Base-by-base conservation (phyloP, 1,140 invertebrate genomes). In the Pseudoatta argentina region DNA sequence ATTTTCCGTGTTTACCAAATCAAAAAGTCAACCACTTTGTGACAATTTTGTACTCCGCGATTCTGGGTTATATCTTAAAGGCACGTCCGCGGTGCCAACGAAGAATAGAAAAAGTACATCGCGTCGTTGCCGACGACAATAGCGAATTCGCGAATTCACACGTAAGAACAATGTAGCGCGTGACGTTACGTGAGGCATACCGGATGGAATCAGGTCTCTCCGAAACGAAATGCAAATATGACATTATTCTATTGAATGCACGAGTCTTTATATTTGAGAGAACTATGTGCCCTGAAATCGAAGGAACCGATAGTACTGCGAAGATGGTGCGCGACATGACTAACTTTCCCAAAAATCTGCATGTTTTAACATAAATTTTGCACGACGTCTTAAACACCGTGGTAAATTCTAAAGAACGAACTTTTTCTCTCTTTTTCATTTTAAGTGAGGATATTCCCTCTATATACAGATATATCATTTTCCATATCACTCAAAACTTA, bases 151-250 rank as follows among this genome's bases (percentile, higher is more conserved):
- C 81, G 75, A 83, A 72, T 89, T 90, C 86, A 82, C 86, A 86
- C 69, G 76, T 88, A 86, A 72, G 86, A 76, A 86, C 86, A 44
- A 59, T 53, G 30, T 27, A 44, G 51, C 75, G 63, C 57, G 66
- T 66, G 69, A 90, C 87, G 63, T 89, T 90, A 82, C 53, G 64
- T 55, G 44, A 79, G 73, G 66, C 79, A 79, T 67, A 85, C 61
- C 57, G 71, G 71, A 61, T 64, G 34, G 73, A 90, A 90, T 90
- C 88, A 90, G 44, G 59, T 63, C 63, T 81, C 75, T 21, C n/a
- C n/a, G 30, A 81, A 66, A 82, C 88, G 88, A 90, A 90, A 90
- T 85, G 89, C 86, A 90, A 90, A 90, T 90, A 90, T 55, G 75
- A 34, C 59, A 86, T 83, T 76, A 87, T 85, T 85, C 86, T 73